Evolutionary conservation across 2,797 vertebrate species (phyloP).

Genomic region (Rhinoraja longicauda): DNA sequence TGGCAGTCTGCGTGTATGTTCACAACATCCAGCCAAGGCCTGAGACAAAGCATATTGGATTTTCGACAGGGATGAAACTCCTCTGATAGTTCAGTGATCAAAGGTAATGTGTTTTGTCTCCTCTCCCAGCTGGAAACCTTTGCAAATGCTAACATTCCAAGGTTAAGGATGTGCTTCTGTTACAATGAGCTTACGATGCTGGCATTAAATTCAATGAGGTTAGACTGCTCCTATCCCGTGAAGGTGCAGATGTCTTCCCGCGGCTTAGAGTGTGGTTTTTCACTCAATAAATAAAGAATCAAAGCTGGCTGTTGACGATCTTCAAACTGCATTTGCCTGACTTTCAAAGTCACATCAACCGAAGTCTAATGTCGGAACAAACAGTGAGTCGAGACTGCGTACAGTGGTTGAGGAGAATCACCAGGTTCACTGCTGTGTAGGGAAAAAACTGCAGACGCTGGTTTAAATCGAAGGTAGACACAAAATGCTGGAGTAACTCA

Average conservation of each 20-base stretch:
- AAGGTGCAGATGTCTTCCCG: conserved; percentile 3
- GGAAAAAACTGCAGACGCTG: too few relatives aligned
- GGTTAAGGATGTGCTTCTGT: not conserved
- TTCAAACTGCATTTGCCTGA: not conserved
- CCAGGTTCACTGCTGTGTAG: not conserved
- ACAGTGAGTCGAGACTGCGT: too few relatives aligned
- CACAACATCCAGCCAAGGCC: not conserved
- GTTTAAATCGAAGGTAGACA: too few relatives aligned
- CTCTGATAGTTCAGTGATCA: conserved; percentile 26
- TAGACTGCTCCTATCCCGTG: not conserved
- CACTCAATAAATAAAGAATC: too few relatives aligned
- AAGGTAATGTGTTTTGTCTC: conserved; percentile 28
- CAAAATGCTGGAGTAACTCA: too few relatives aligned
- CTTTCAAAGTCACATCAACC: not conserved
- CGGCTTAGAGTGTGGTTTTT: not conserved
- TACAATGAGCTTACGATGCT: not conserved
- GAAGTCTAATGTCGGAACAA: not conserved
- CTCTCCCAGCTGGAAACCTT: conserved; percentile 25
- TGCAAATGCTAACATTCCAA: conserved; percentile 21
- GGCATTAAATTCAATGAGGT: not conserved
- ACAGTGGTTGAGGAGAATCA: not conserved
- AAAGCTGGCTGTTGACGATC: not conserved
- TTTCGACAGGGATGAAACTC: not conserved
- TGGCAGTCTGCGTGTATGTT: not conserved
- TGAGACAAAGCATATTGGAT: not conserved